Evolutionary conservation across 2,888 invertebrate species (phyloP).

Genomic region (Metacarcinus magister): DNA sequence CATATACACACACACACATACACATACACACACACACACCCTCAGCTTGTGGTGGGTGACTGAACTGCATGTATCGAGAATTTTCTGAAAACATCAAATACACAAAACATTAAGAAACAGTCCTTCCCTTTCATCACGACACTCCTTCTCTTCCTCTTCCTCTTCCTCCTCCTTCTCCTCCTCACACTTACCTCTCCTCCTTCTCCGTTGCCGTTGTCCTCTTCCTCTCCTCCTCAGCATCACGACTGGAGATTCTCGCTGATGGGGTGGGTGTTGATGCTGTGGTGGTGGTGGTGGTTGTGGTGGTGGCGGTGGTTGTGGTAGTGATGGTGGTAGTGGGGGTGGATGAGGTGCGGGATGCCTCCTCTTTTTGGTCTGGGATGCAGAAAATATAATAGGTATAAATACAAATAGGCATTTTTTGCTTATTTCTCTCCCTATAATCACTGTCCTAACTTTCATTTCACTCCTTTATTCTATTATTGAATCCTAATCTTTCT

Average conservation of each 20-base stretch:
- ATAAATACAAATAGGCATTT: background rate
- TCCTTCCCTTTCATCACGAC: background rate
- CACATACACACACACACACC: background rate
- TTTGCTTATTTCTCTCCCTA: too few relatives aligned
- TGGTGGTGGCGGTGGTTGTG: slow-evolving; percentile 35
- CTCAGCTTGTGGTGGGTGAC: background rate
- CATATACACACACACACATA: background rate
- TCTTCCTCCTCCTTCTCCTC: slow-evolving; percentile 47
- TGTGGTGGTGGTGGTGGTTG: slow-evolving; percentile 60
- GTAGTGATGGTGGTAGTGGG: slow-evolving; percentile 49
- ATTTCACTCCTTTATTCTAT: too few relatives aligned
- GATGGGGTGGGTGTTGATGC: slow-evolving; percentile 15
- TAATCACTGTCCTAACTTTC: too few relatives aligned
- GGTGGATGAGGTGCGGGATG: slow-evolving; percentile 72
- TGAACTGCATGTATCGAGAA: background rate
- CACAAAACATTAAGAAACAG: background rate
- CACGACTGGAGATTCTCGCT: background rate
- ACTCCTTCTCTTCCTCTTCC: background rate
- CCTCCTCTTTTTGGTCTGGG: slow-evolving; percentile 78
- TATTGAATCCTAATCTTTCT: too few relatives aligned
- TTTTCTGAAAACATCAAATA: background rate
- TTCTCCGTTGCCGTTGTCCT: slow-evolving; percentile 18
- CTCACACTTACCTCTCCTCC: slow-evolving; percentile 60
- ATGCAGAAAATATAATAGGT: background rate
- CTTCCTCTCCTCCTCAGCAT: background rate